A percentile compares a stretch with the other conserved stretches of the same genome.
Conservation (phyloP, 2,888 invertebrate species). For the Petrolisthes cinctipes region DNA sequence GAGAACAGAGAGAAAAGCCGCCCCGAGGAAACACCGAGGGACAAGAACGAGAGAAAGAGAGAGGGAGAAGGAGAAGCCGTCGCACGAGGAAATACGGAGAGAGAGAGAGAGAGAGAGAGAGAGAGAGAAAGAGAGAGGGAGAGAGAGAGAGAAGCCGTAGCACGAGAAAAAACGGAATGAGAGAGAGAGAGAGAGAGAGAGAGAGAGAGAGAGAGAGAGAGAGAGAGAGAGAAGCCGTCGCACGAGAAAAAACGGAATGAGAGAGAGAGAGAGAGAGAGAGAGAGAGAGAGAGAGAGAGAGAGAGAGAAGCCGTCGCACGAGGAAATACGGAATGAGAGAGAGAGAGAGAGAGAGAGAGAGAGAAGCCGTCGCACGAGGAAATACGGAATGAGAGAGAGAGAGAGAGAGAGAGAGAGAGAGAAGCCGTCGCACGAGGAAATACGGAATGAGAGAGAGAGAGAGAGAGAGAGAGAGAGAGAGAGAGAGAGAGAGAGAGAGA, state of each 20-base stretch:
- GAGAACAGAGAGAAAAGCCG: neutral
- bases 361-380: neutral
- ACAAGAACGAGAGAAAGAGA: neutral
- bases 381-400: neutral
- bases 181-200: neutral
- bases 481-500: constrained; percentile 1
- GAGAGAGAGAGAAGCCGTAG: neutral
- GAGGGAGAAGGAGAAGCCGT: neutral
- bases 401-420: constrained; percentile 1
- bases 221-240: neutral
- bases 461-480: neutral
- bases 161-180: neutral
- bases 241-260: neutral
- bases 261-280: neutral
- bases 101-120: constrained; percentile 11
- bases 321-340: neutral
- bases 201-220: constrained; percentile 11
- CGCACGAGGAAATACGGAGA: neutral
- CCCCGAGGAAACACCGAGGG: neutral
- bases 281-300: neutral
- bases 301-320: neutral
- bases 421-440: neutral
- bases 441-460: neutral
- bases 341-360: neutral
- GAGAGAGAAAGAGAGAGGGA: constrained; percentile 7